Evolutionary conservation across 2,113 vertebrate genomes (phyloP).

Genomic region (Campylorhamphus procurvoides): DNA sequence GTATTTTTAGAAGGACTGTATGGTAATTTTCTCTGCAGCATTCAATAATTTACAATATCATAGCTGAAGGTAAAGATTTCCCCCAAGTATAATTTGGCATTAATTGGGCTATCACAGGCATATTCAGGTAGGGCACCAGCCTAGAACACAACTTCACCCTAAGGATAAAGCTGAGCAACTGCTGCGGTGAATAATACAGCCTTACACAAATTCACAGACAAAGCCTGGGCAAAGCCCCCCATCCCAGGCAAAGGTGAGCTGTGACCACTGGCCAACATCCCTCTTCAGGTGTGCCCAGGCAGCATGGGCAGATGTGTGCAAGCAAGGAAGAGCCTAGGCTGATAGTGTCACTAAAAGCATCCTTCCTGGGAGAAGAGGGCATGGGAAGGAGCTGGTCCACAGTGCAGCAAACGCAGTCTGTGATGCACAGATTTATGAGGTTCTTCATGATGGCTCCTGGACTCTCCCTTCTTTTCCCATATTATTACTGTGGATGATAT

Average conservation of each 20-base stretch:
- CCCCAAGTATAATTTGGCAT: constrained; percentile 67
- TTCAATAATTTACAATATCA: constrained; percentile 60
- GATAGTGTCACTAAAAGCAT: neutral
- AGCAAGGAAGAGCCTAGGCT: neutral
- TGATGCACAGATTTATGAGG: neutral
- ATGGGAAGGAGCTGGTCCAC: neutral
- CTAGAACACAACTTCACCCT: constrained; percentile 26
- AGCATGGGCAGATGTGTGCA: neutral
- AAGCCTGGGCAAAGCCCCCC: neutral
- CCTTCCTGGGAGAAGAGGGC: neutral
- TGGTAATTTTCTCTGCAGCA: constrained; percentile 36
- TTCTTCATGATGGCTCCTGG: neutral
- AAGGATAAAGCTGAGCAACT: constrained; percentile 24
- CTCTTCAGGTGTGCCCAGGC: neutral
- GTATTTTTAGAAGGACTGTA: constrained; percentile 40
- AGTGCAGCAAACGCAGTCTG: accelerated
- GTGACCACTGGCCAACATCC: neutral
- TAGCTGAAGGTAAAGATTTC: constrained; percentile 59
- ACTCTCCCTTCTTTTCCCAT: neutral
- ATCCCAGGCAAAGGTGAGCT: neutral
- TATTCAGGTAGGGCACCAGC: constrained; percentile 47
- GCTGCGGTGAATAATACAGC: constrained; percentile 37
- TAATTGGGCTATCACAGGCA: constrained; percentile 49
- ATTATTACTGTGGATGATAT: neutral
- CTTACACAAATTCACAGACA: constrained; percentile 45